Conservation (phyloP, 2,797 vertebrate genomes). For the Catostomus latipinnis region DNA sequence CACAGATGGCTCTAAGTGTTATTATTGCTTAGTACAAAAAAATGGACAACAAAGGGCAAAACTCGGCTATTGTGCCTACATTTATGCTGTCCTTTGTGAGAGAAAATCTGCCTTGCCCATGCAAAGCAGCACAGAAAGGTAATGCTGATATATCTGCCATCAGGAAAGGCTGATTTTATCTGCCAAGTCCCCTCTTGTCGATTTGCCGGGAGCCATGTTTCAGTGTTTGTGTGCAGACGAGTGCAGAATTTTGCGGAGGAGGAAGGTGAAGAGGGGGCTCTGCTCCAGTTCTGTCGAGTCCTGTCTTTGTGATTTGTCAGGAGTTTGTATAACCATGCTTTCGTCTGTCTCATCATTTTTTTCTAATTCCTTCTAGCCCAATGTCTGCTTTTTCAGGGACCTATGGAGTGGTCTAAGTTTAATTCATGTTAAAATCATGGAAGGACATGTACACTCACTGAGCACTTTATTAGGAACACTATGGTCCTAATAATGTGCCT, state of each 20-base stretch:
- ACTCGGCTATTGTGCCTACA: conserved; percentile 23
- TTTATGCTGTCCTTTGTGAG: conserved; percentile 36
- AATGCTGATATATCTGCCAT: conserved; percentile 53
- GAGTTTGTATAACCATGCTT: conserved; percentile 45
- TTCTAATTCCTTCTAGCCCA: conserved; percentile 33
- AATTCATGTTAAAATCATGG: conserved; percentile 17
- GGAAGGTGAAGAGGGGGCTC: conserved; percentile 54
- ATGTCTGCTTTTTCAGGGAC: conserved; percentile 18
- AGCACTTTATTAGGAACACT: too few relatives aligned
- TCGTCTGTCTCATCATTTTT: conserved; percentile 45
- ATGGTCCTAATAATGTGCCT: too few relatives aligned
- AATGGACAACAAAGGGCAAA: conserved; percentile 31
- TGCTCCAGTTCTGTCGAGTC: conserved; percentile 59
- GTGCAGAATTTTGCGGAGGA: conserved; percentile 34
- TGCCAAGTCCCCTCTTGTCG: conserved; percentile 55
- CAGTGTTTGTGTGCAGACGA: conserved; percentile 56
- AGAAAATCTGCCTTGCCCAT: conserved; percentile 34
- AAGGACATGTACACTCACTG: background rate
- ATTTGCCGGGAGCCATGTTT: conserved; percentile 50
- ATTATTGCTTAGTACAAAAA: conserved; percentile 44
- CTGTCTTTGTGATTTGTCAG: conserved; percentile 61
- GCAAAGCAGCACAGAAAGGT: conserved; percentile 32
- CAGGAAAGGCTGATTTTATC: conserved; percentile 49
- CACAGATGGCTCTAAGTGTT: conserved; percentile 48
- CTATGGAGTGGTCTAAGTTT: background rate